Conservation (phyloP, 2,113 vertebrate genomes). For the Ammodytes dubius region DNA sequence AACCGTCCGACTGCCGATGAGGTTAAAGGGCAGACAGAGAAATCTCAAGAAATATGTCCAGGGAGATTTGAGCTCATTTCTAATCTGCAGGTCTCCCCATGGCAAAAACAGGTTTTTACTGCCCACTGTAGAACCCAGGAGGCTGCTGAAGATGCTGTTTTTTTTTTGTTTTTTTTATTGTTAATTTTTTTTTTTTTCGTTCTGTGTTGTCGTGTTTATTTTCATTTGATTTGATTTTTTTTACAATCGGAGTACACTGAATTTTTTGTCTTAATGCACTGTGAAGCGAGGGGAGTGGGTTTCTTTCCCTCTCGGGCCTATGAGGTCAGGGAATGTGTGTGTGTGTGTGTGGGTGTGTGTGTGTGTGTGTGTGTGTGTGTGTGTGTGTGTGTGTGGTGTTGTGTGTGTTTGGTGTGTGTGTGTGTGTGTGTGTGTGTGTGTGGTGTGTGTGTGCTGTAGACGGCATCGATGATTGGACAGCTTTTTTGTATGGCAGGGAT, state of each 20-base stretch:
- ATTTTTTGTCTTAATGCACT: slow-evolving; percentile 88
- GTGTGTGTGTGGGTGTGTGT: no score
- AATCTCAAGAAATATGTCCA: slow-evolving; percentile 42
- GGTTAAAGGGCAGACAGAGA: slow-evolving; percentile 55
- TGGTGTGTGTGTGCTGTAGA: slow-evolving; percentile 63
- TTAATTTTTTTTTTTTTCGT: slow-evolving; percentile 51
- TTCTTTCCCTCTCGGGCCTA: slow-evolving; percentile 54
- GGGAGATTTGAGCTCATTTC: slow-evolving; percentile 59
- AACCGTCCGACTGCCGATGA: slow-evolving; percentile 42
- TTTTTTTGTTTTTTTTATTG: slow-evolving; percentile 59
- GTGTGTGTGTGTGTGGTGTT: slow-evolving; percentile 12
- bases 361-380: background rate
- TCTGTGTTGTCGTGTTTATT: slow-evolving; percentile 38
- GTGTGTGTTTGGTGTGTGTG: no score
- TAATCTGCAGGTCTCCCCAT: slow-evolving; percentile 60
- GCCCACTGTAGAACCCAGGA: slow-evolving; percentile 73
- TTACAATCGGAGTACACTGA: slow-evolving; percentile 87
- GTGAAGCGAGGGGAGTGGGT: slow-evolving; percentile 83
- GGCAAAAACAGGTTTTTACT: slow-evolving; percentile 63
- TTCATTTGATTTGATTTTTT: slow-evolving; percentile 55
- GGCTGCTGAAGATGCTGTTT: slow-evolving; percentile 82
- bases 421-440: no score
- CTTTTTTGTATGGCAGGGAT: slow-evolving; percentile 74
- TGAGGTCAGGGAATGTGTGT: slow-evolving; percentile 65
- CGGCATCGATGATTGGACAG: slow-evolving; percentile 62